Evolutionary conservation across 2,888 invertebrate genomes (phyloP), one percentile per base, ranked within the genome.

Genomic region (Dilophus febrilis): DNA sequence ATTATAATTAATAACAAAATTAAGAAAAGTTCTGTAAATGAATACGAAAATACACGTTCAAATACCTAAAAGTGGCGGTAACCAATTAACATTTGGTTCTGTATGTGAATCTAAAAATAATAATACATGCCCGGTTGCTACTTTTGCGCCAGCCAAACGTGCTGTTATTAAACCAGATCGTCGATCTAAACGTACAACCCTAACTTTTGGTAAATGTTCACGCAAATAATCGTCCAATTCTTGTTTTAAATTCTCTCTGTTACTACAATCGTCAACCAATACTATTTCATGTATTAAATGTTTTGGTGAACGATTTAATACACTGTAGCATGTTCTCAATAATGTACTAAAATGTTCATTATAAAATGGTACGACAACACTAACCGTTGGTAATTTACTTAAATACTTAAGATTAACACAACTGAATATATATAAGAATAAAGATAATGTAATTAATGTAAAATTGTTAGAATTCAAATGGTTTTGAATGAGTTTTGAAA

Each of bases 51-150:
- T 34, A 34, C 36, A 29, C 36, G 17, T 19, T 19, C n/a, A n/a
- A n/a, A n/a, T 59, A 77, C 77, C 77, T 53, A 90, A 63, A 50
- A 91, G 64, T 14, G 92, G 91, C 10, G 91, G 91, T 45, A 92
- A 58, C 90, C 90, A 91, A 63, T 91, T 90, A 45, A 85, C 76
- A 53, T 82, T 88, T 35, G 84, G 82, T 60, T 90, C 90, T 0
- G 84, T 83, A 55, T 92, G 92, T 0, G 90, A 87, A 61, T 92
- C 92, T 26, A 92, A 69, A 62, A 92, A 92, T 16, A 92, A 68
- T n/a, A 90, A 63, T 4, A 85, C 81, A 48, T 87, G 81, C 0
- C 75, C 85, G 1, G 66, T 69, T 8, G 90, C 88, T 27, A 54
- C 59, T 49, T 66, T 71, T 0, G 91, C 92, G 2, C 92, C 91